Percentiles rank a stretch among this genome's conserved stretches.
These are phyloP conservation scores for Tribolium freemani DNA, from an alignment of 2,888 invertebrate genomes.

Conservation along the genomic window DNA sequence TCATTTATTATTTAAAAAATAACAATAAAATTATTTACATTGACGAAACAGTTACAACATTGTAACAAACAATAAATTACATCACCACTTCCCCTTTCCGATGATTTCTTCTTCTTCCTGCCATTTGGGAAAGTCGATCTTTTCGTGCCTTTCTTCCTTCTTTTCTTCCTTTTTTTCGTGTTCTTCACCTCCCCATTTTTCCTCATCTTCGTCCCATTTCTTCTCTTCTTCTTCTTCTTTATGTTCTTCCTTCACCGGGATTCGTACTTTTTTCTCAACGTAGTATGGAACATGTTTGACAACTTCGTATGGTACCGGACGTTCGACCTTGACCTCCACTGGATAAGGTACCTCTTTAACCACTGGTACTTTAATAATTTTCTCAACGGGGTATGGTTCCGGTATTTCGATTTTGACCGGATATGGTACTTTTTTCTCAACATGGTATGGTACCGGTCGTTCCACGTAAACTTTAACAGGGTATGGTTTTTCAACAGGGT, in stretches of 20 bases:
- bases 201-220: constrained; percentile 39
- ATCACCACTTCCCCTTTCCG: constrained; percentile 25
- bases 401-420: constrained; percentile 78
- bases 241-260: constrained; percentile 76
- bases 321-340: constrained; percentile 79
- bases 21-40: constrained; percentile 10
- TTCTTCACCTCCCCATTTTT: constrained; percentile 44
- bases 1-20: neutral
- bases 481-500: constrained; percentile 68
- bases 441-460: constrained; percentile 77
- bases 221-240: constrained; percentile 60
- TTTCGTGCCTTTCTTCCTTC: constrained; percentile 4
- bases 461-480: constrained; percentile 78
- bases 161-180: constrained; percentile 37
- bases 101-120: constrained; percentile 44
- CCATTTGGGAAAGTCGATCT: constrained; percentile 26
- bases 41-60: neutral
- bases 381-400: constrained; percentile 74
- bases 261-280: constrained; percentile 71
- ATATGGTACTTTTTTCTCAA: constrained; percentile 81
- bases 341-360: constrained; percentile 80
- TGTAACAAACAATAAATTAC: constrained; percentile 7
- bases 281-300: constrained; percentile 75
- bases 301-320: constrained; percentile 78
- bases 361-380: constrained; percentile 76